phyloP scores from a whole-genome alignment of 2,888 invertebrate genomes.

The Stegana nigrithorax region DNA sequence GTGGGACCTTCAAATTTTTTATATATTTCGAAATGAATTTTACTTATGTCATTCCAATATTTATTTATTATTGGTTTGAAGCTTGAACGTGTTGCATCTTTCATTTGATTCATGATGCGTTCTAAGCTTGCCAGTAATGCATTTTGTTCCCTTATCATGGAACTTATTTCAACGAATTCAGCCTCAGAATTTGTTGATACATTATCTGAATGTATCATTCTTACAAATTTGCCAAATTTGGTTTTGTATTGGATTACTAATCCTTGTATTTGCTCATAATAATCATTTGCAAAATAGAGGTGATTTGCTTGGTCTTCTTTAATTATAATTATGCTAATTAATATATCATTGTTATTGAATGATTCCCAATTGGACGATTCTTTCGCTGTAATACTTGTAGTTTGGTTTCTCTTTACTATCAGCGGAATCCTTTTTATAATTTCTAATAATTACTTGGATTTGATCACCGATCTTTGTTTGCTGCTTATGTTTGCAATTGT shows the following conservation, averaged over 20 bases:
- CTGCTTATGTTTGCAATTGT: too few species aligned
- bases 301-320: too few species aligned
- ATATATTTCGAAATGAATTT: too few species aligned
- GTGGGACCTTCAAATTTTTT: too few species aligned
- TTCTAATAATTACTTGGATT: not conserved
- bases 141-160: not conserved
- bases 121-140: not conserved
- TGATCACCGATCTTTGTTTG: not conserved
- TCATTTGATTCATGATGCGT: too few species aligned
- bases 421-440: constrained; percentile 6
- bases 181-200: not conserved
- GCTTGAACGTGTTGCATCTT: not conserved
- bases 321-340: not conserved
- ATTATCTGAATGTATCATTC: not conserved
- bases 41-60: too few species aligned
- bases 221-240: not conserved
- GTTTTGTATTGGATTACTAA: not conserved
- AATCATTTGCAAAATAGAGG: not conserved
- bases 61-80: not conserved
- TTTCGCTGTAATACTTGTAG: not conserved
- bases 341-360: not conserved
- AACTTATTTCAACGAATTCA: not conserved
- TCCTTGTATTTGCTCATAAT: not conserved
- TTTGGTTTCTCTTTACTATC: not conserved
- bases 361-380: not conserved